Conservation (phyloP, 2,797 vertebrate genomes). For the Gorsachius magnificus region DNA sequence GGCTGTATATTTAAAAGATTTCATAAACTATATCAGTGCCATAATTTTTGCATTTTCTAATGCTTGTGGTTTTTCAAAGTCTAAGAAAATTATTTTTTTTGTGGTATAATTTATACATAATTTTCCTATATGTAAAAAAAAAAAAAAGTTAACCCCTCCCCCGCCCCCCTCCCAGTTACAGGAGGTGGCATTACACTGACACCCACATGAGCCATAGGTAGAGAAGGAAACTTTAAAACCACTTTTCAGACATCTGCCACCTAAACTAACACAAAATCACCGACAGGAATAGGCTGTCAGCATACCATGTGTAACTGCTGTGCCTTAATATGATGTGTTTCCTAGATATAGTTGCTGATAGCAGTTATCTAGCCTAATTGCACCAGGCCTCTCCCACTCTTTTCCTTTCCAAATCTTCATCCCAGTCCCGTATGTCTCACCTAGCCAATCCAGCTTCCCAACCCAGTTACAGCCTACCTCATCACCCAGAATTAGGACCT, state of each 20-base stretch:
- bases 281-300: not conserved
- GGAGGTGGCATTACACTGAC: not conserved
- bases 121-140: not conserved
- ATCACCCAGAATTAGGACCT: not conserved
- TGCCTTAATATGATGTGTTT: not conserved
- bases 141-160: no score
- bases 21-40: not conserved
- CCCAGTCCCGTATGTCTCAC: not conserved
- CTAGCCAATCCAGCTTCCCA: not conserved
- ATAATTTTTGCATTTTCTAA: not conserved
- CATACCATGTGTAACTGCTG: not conserved
- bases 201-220: not conserved
- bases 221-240: not conserved
- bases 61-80: not conserved
- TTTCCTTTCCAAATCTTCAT: not conserved
- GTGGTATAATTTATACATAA: not conserved
- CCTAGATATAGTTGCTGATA: not conserved
- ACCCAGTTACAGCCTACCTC: not conserved
- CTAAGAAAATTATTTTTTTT: not conserved
- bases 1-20: not conserved
- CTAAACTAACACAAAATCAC: not conserved
- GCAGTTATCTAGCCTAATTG: not conserved
- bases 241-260: not conserved
- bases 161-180: not conserved
- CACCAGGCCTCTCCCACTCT: not conserved